Base-by-base conservation (phyloP, 2,888 invertebrate species). In the Electrophaes corylata region DNA sequence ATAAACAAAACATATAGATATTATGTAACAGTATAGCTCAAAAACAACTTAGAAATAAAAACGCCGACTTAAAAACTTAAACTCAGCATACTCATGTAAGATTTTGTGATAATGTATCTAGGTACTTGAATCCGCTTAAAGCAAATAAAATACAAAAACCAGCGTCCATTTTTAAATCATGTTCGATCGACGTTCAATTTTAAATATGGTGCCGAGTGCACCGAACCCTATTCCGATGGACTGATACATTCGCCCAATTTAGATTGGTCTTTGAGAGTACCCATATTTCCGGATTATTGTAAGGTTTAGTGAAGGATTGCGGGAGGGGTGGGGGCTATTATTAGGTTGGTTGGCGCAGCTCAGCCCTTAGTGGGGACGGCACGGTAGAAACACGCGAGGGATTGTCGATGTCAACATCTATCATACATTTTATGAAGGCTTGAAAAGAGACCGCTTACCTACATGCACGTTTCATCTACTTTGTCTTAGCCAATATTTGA, bases 401-500 rank as follows among this genome's bases (percentile, higher is more conserved):
- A 82, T 79, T 87, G 85, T 83, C 84, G 80, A 79, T 86, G 79
- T 79, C 79, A 78, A 78, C 76, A 87, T 91, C 76, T 83, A 88
- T 91, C 91, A 91, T 88, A 86, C 81, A 86, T 84, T 91, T 91
- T 91, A 91, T 88, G 83, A 75, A 80, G 83, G 82, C 79, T 86
- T 81, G 78, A 81, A 86, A 86, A 80, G 82, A 76, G 77, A 78
- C 82, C 85, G 84, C 81, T 84, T 79, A 62, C 62, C 67, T 66
- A 80, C 85, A 86, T 86, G 87, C 85, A 72, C 86, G 79, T 78
- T 75, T 79, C 76, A 75, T 76, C 72, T 74, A 79, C 66, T 65
- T 43, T 46, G 55, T 54, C 60, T 60, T 59, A 55, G 54, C 54
- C 57, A 64, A 64, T 53, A 60, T 58, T 55, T 47, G 47, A 56